Base-by-base conservation (phyloP, 2,888 invertebrate genomes). In the Orthonevra nobilis region DNA sequence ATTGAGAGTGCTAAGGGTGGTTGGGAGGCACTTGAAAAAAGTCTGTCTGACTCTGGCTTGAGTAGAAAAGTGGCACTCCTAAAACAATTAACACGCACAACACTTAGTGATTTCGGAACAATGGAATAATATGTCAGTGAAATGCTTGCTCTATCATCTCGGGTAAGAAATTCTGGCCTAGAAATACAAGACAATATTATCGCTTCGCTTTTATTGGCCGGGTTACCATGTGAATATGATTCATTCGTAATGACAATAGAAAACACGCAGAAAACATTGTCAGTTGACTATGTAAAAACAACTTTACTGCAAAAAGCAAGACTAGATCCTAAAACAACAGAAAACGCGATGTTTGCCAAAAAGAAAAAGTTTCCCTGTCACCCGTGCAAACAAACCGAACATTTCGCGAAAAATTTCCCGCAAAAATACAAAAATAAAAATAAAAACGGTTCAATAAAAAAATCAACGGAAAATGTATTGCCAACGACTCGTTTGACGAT, bases 191-290 rank as follows among this genome's bases (percentile, higher is more conserved):
- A 75, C 10, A 64, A 68, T 10, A 32, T 75, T 12, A 36, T 38
- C 15, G 73, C 69, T 19, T 77, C 70, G 14, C 32, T 77, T 34
- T 74, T 77, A 63, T 44, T 81, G 34, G 72, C 79, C n/a, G 72
- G 79, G 20, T 52, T 79, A 34, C 48, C 74, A 5, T 74, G 66
- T 9, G 75, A 79, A 26, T 68, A 69, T 50, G 42, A 48, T 19
- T 44, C 64, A 20, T 34, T 81, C 7, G 64, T 72, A 5, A 46
- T 81, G 52, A 64, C 73, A 9, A 61, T 81, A n/a, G 68, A 75
- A 72, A 81, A 81, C 52, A 68, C 66, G 1, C 52, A 63, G 36
- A 34, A 66, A 60, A 73, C 42, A 46, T 34, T 74, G 7, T 61
- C 69, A 12, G 46, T 75, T 7, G 70, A 74, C 34, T 32, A 19